Evolutionary conservation across 1,140 invertebrate species (phyloP), one percentile per base, ranked within the genome.

Genomic region (Rhagoletis pomonella): DNA sequence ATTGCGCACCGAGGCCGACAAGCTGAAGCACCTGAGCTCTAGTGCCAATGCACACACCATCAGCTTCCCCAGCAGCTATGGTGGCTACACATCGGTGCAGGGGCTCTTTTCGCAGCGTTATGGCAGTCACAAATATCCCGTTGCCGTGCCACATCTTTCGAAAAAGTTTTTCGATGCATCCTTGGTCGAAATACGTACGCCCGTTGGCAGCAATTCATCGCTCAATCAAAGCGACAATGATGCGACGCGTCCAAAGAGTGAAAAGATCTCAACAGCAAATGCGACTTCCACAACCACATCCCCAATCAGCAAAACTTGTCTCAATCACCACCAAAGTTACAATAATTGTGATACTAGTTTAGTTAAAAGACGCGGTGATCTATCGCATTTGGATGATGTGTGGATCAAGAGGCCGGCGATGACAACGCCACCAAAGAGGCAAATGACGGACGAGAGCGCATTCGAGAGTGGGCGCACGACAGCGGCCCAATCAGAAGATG

Each of bases 161-260:
- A 96, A 96, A 89, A 94, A 95, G 87, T 97, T 96, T 93, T 97
- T 97, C 90, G 96, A 97, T 92, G 95, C 95, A 88, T 96, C 96
- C 88, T 93, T 97, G 87, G 96, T 97, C 87, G 96, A 97, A 93
- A 97, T 97, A 93, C 96, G 96, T 90, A 96, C 96, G 88, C 95
- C 95, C 44, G 95, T 95, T 2, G 95, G 95, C 86, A 96, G 95
- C 89, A 94, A 94, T 84, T 94, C 94, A 60, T 95, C 95, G 1
- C 91, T 96, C 10, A 95, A 96, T 67, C 87, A 73, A 3, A 44
- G 69, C 29, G 87, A 29, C 87, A 88, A 73, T 4, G 90, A 86
- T 29, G 29, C 29, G 87, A 44, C 47, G 60, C 58, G 69, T 19
- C 44, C 58, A 9, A 44, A 39, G 44, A 44, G 62, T 29, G 60